Evolutionary conservation across 2,888 invertebrate species (phyloP).

Genomic region (Eretmocerus hayati): DNA sequence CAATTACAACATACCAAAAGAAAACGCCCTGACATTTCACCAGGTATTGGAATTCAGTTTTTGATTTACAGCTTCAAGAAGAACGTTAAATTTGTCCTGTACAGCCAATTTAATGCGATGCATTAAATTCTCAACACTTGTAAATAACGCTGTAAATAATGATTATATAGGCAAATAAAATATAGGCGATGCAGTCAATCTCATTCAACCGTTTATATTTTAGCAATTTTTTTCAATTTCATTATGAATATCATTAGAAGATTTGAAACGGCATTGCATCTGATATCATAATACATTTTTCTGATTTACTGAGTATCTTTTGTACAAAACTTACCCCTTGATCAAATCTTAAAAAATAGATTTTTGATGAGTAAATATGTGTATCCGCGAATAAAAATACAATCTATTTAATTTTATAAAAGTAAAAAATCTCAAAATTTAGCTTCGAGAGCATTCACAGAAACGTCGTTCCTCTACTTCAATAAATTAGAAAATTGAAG

Average conservation of each 20-base stretch:
- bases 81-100: conserved; percentile 11
- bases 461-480: conserved; percentile 19
- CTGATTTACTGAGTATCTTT: conserved; percentile 4
- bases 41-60: too few species aligned
- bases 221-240: conserved; percentile 3
- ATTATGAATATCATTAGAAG: background rate
- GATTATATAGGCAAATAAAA: conserved; percentile 20
- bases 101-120: conserved; percentile 16
- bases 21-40: too few species aligned
- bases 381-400: conserved; percentile 7
- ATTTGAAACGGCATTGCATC: background rate
- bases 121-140: conserved; percentile 20
- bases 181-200: conserved; percentile 23
- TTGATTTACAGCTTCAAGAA: conserved; percentile 9
- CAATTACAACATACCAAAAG: conserved; percentile 12
- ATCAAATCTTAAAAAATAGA: conserved; percentile 12
- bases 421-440: conserved; percentile 18
- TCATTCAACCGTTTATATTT: conserved; percentile 17
- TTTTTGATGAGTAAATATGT: conserved; percentile 7
- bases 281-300: background rate
- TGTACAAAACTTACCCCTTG: conserved; percentile 12
- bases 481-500: conserved; percentile 18
- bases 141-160: conserved; percentile 24
- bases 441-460: conserved; percentile 11
- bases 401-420: conserved; percentile 5